Evolutionary conservation across 2,888 invertebrate genomes (phyloP), one percentile per base, ranked within the genome.

Genomic region (Microctonus brassicae): DNA sequence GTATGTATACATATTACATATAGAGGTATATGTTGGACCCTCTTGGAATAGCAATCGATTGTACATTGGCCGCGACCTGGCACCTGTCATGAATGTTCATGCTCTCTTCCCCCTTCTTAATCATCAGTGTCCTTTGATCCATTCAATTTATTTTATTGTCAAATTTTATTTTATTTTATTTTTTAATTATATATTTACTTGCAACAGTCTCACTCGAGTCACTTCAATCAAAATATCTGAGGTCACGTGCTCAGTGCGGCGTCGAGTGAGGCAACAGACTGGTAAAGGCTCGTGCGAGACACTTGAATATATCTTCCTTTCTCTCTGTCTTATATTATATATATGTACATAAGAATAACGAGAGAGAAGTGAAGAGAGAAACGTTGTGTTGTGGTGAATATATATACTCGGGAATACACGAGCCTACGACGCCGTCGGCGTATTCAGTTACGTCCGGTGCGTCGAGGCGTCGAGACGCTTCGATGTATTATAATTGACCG

Each of bases 371-470:
- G 62, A 17, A n/a, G 29, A 29, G 58, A 64, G 24, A 53, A 65
- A 60, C 70, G 62, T 39, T 68, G 61, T 60, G 33, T 24, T 29
- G 34, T 55, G 20, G 29, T 65, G 65, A n/a, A n/a, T 57, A 34
- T 60, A 34, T 60, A 42, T 60, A 33, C 61, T 36, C 24, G 47
- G 47, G 52, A 62, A 42, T 22, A 58, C 58, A 53, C 58, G 60
- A 29, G 58, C 17, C 34, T 65, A 61, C 70, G 70, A 61, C 64
- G 70, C 61, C 55, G 57, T 67, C 69, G 55, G 76, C 78, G 81
- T 82, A 84, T 84, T 84, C 84, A 84, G 84, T 84, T 84, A 83
- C 84, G 84, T 84, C 81, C 83, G 84, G 82, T 81, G 81, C 84
- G 83, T 81, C 82, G 84, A 78, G 80, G 77, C 80, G 84, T 83